These are phyloP conservation scores for Tokudaia muenninki DNA, from an alignment of 2,797 vertebrate species.

Conservation along the genomic window DNA sequence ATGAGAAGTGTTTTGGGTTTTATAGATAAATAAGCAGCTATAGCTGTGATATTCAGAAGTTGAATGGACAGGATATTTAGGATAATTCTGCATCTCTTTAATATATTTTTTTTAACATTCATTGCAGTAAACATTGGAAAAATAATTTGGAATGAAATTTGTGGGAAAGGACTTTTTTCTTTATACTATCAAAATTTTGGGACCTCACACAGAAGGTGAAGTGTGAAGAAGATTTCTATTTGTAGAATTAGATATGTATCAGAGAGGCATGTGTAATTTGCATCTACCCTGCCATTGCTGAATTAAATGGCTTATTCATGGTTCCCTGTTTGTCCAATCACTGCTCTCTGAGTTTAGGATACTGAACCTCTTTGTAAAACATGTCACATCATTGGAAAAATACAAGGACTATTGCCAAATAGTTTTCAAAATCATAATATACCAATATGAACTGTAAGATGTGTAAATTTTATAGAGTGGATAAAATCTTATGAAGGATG, in stretches of 20 bases:
- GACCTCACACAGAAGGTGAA: not conserved
- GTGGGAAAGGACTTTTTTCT: not conserved
- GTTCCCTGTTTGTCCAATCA: not conserved
- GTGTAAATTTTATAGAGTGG: not conserved
- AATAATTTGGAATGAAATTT: not conserved
- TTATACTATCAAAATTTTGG: not conserved
- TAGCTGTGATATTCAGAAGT: not conserved
- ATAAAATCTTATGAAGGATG: not conserved
- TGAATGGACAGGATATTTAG: conserved; percentile 7
- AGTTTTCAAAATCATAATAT: not conserved
- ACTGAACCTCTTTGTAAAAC: conserved; percentile 21
- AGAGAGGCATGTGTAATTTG: not conserved
- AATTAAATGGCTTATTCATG: not conserved
- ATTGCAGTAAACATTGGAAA: not conserved
- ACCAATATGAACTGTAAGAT: not conserved
- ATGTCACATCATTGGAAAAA: not conserved
- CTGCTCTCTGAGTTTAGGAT: not conserved
- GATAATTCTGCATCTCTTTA: not conserved
- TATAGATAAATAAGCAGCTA: not conserved
- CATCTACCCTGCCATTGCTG: fast-evolving
- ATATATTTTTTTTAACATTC: not conserved
- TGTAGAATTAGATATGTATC: not conserved
- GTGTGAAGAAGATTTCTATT: not conserved
- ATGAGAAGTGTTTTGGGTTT: not conserved
- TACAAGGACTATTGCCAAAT: not conserved